Percentiles rank a stretch among this genome's conserved stretches.
These are phyloP conservation scores for Thymallus thymallus DNA, from an alignment of 2,113 vertebrate genomes.

Conservation along the genomic window DNA sequence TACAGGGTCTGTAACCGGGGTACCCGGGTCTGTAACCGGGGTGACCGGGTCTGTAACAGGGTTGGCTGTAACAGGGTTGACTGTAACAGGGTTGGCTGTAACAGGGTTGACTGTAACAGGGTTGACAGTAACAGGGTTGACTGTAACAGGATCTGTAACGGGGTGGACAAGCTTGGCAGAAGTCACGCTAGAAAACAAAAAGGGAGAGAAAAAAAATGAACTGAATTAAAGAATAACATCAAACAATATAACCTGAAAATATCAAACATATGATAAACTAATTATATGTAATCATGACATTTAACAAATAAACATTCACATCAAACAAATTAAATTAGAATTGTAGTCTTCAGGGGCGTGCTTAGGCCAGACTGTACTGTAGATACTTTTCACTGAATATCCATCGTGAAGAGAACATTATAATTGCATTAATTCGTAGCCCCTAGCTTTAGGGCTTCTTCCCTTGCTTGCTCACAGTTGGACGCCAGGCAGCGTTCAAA, in stretches of 20 bases:
- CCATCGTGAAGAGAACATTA: not conserved
- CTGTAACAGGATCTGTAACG: constrained; percentile 22
- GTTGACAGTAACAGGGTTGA: no score
- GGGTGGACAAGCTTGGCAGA: constrained; percentile 63
- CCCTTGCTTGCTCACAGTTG: no score
- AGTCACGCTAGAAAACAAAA: constrained; percentile 58
- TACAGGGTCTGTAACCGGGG: constrained; percentile 5
- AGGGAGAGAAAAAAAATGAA: constrained; percentile 5
- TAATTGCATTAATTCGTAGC: not conserved
- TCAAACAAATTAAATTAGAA: not conserved
- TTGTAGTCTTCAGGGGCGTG: not conserved
- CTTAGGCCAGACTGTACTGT: no score
- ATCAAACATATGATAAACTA: constrained; percentile 26
- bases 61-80: not conserved
- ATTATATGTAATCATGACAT: not conserved
- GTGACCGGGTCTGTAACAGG: constrained; percentile 15
- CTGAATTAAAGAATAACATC: constrained; percentile 1
- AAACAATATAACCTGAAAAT: constrained; percentile 6
- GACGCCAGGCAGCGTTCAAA: no score
- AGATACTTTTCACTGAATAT: not conserved
- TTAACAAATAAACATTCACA: not conserved
- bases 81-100: no score
- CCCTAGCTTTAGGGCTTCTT: no score
- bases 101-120: constrained; percentile 14
- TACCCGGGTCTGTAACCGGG: constrained; percentile 4